These are phyloP conservation scores for Drepana falcataria DNA, from an alignment of 2,888 invertebrate genomes.

Conservation along the genomic window DNA sequence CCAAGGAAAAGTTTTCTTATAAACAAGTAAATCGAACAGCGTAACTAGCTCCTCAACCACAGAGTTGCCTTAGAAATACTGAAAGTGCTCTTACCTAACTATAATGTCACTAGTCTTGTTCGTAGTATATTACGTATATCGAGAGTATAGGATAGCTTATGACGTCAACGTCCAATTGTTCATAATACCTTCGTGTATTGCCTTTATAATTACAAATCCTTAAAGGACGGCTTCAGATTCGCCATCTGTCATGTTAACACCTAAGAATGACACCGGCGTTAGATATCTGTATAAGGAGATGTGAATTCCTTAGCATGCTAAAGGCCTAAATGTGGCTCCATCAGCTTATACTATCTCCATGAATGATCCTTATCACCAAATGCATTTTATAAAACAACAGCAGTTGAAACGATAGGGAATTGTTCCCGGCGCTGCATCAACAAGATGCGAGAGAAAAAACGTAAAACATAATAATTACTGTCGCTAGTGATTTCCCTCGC, in stretches of 20 bases:
- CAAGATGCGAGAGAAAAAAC: slow-evolving; percentile 29
- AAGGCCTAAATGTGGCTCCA: too few relatives aligned
- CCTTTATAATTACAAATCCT: too few relatives aligned
- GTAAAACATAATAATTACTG: slow-evolving; percentile 58
- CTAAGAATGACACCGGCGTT: too few relatives aligned
- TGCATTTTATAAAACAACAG: not conserved
- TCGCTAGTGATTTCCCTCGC: slow-evolving; percentile 60
- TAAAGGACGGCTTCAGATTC: too few relatives aligned
- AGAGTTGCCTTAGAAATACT: not conserved
- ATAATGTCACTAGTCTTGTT: not conserved
- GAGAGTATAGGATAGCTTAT: too few relatives aligned
- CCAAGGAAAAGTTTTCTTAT: not conserved
- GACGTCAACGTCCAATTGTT: too few relatives aligned
- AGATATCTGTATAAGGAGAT: too few relatives aligned
- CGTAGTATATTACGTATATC: not conserved
- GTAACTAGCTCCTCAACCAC: not conserved
- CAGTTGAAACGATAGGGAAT: slow-evolving; percentile 2
- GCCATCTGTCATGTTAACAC: too few relatives aligned
- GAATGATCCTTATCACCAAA: not conserved
- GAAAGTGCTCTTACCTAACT: not conserved
- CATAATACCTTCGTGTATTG: too few relatives aligned
- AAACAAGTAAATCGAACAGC: not conserved
- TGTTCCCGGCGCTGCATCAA: slow-evolving; percentile 14
- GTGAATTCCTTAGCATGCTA: too few relatives aligned
- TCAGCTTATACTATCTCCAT: too few relatives aligned